phyloP scores from a whole-genome alignment of 2,797 vertebrate species.

The Notolepis coatsorum region DNA sequence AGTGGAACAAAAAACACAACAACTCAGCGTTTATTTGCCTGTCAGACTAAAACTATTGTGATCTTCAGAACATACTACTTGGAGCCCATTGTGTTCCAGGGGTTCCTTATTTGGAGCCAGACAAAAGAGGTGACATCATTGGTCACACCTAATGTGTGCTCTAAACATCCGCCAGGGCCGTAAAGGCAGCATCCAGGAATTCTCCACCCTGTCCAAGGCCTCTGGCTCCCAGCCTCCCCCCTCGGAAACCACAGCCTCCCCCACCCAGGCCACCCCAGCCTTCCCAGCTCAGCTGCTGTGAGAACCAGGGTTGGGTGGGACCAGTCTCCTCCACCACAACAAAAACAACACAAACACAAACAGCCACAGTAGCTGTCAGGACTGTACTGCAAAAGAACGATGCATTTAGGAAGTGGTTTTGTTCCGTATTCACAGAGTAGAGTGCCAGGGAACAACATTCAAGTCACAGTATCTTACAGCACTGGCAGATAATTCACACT shows the following conservation, averaged over 20 bases:
- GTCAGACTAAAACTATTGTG: conserved; percentile 63
- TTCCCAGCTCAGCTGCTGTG: conserved; percentile 38
- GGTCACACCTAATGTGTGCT: conserved; percentile 79
- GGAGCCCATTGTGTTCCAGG: conserved; percentile 74
- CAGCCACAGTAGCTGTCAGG: conserved; percentile 39
- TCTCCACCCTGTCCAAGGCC: conserved; percentile 72
- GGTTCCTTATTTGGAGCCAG: conserved; percentile 73
- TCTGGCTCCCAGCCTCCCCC: conserved; percentile 47
- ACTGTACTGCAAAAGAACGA: too few relatives aligned
- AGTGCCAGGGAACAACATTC: too few relatives aligned
- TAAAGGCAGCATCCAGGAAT: conserved; percentile 83
- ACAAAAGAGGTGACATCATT: conserved; percentile 83
- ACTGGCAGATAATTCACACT: too few relatives aligned
- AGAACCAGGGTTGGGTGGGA: conserved; percentile 71
- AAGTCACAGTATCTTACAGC: too few relatives aligned
- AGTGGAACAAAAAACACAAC: conserved; percentile 39
- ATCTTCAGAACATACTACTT: conserved; percentile 55
- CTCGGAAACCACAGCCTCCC: too few relatives aligned
- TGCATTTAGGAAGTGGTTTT: too few relatives aligned
- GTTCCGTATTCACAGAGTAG: too few relatives aligned
- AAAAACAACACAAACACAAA: conserved; percentile 70
- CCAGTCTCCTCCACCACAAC: conserved; percentile 53
- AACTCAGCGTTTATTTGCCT: conserved; percentile 68
- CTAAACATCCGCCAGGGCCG: conserved; percentile 81
- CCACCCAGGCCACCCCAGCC: conserved; percentile 31